Conservation (phyloP, 1,140 invertebrate species). For the Lucilia cuprina region DNA sequence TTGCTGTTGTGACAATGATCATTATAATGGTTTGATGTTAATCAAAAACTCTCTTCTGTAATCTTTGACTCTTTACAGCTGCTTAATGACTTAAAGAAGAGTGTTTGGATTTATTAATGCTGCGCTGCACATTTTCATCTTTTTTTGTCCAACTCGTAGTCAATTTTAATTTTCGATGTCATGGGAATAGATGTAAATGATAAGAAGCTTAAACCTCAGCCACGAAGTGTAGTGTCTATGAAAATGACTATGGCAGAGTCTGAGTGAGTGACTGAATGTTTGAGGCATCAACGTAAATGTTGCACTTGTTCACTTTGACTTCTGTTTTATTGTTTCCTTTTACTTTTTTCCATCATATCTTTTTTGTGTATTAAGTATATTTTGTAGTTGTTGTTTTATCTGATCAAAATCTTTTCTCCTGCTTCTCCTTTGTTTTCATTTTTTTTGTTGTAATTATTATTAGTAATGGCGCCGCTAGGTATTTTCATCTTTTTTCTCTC, state of each 20-base stretch:
- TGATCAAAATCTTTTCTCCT: conserved; percentile 11
- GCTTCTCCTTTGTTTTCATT: background rate
- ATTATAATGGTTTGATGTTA: background rate
- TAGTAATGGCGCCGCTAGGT: conserved; percentile 33
- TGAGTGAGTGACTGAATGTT: background rate
- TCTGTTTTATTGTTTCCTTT: conserved; percentile 29
- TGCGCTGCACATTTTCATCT: background rate
- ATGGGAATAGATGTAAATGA: conserved; percentile 39
- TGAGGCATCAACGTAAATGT: conserved; percentile 17
- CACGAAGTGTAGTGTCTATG: background rate
- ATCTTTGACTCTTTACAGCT: conserved; percentile 31
- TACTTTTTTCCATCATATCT: background rate
- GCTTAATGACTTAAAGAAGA: background rate
- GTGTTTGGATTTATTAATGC: conserved; percentile 24
- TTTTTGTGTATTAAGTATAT: background rate
- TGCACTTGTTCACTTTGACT: conserved; percentile 30
- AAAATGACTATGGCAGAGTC: background rate
- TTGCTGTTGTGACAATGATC: background rate
- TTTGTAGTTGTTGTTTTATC: conserved; percentile 10
- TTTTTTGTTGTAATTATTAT: conserved; percentile 46
- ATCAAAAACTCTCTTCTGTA: conserved; percentile 2
- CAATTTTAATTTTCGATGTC: conserved; percentile 32
- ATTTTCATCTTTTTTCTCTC: background rate
- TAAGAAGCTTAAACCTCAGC: conserved; percentile 27
- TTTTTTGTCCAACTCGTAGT: background rate